These are phyloP conservation scores for Forbesichthys papilliferus DNA, from an alignment of 2,113 vertebrate genomes.

Conservation along the genomic window DNA sequence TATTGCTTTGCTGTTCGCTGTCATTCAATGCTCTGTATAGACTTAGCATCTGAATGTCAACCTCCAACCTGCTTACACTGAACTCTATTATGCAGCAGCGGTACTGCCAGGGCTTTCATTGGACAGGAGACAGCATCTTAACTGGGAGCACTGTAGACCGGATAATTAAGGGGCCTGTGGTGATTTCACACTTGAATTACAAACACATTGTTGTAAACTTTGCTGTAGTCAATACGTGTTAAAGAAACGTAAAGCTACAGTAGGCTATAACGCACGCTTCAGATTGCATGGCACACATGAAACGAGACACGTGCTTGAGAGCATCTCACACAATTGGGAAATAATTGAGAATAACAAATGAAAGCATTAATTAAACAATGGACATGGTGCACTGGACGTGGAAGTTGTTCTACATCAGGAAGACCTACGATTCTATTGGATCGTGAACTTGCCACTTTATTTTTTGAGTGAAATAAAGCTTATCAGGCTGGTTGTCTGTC, in stretches of 20 bases:
- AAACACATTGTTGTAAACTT: neutral
- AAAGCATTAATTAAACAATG: neutral
- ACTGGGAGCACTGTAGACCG: neutral
- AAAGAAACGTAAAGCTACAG: neutral
- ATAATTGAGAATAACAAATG: slow-evolving; percentile 1
- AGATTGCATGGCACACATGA: neutral
- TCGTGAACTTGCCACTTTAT: neutral
- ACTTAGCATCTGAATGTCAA: neutral
- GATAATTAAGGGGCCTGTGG: neutral
- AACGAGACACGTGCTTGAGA: no score
- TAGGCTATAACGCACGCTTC: neutral
- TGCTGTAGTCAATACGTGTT: neutral
- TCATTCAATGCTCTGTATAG: neutral
- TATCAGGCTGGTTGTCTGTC: no score
- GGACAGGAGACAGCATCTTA: neutral
- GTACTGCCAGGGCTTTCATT: neutral
- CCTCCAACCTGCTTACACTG: neutral
- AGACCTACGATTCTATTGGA: neutral
- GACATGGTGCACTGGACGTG: neutral
- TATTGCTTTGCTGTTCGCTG: neutral
- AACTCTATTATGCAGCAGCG: slow-evolving; percentile 5
- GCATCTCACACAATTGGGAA: neutral
- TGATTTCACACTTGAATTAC: neutral
- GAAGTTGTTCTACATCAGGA: neutral
- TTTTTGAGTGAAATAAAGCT: no score